Evolutionary conservation across 2,797 vertebrate species (phyloP), one percentile per base, ranked within the genome.

Genomic region (Chelonia mydas): DNA sequence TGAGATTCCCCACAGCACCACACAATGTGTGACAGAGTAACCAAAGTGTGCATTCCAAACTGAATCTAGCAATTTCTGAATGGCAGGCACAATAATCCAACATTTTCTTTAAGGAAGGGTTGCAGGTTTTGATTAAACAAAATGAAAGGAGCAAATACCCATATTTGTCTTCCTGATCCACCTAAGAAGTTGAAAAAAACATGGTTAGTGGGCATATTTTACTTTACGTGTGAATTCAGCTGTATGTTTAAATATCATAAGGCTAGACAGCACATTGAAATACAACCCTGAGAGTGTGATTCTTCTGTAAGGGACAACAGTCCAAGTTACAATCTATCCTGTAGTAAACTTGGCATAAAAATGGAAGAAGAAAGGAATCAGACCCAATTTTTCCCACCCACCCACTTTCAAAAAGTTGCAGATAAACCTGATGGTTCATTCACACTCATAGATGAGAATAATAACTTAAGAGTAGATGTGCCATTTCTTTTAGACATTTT

Each of bases 401-500:
- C 61, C 72, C 51, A 53, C 76, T 47, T 90, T 85, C 54, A 49
- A 80, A 87, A 27, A 7, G 11, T 19, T 81, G 49, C 49, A 86
- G 78, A 51, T 84, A 94, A 90, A 33, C 33, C 13, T 31, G 91
- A 55, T 74, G n/a, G 15, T 89, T 90, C 10, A 1, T 83, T 88
- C 86, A n/a, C 51, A 76, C 81, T 89, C 86, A 85, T 77, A 95
- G 77, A 17, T 13, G 85, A 51, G 85, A 0, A 8, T 83, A 74
- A 93, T 85, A 37, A 65, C 57, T 83, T 89, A 28, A 79, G 83
- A 96, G 78, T 89, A 97, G 90, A 97, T 95, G 91, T 87, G 90
- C 90, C 94, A 93, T 97, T 98, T 97, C 96, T 98, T 98, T 96
- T 92, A 93, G 97, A 98, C 90, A 96, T 31, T 97, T 96, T 98